Conservation (phyloP, 1,140 invertebrate species). For the Spodoptera litura region DNA sequence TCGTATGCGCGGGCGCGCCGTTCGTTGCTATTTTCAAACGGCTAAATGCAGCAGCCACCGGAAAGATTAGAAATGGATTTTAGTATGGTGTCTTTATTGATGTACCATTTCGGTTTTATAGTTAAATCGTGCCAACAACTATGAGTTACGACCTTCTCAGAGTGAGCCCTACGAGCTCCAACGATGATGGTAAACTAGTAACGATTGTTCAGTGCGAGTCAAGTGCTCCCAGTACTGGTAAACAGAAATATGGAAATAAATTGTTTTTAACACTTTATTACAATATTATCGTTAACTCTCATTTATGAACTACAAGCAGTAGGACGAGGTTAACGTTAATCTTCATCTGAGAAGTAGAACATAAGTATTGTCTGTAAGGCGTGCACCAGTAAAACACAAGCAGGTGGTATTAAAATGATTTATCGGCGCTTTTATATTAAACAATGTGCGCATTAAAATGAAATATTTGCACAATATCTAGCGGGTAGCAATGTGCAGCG, state of each 20-base stretch:
- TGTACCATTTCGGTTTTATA: conserved; percentile 15
- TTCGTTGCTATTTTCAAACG: conserved; percentile 68
- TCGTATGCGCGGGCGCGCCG: conserved; percentile 59
- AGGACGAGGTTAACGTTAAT: not conserved
- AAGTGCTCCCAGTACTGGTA: too few relatives aligned
- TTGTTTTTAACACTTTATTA: too few relatives aligned
- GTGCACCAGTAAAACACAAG: not conserved
- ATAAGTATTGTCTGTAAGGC: not conserved
- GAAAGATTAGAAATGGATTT: conserved; percentile 60
- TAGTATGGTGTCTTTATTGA: conserved; percentile 42
- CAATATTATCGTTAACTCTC: too few relatives aligned
- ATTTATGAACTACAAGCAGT: too few relatives aligned
- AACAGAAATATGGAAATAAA: too few relatives aligned
- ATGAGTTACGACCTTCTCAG: not conserved
- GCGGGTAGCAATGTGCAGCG: not conserved
- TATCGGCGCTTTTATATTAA: not conserved
- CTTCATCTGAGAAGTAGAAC: not conserved
- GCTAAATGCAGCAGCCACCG: conserved; percentile 71
- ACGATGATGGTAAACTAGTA: too few relatives aligned
- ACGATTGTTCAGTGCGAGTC: too few relatives aligned
- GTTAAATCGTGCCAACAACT: conserved; percentile 19
- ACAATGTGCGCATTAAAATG: conserved; percentile 15
- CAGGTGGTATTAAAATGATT: conserved; percentile 6
- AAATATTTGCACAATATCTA: conserved; percentile 12
- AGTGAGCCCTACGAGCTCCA: not conserved